Evolutionary conservation across 2,113 vertebrate species (phyloP).

Genomic region (Zapornia atra): DNA sequence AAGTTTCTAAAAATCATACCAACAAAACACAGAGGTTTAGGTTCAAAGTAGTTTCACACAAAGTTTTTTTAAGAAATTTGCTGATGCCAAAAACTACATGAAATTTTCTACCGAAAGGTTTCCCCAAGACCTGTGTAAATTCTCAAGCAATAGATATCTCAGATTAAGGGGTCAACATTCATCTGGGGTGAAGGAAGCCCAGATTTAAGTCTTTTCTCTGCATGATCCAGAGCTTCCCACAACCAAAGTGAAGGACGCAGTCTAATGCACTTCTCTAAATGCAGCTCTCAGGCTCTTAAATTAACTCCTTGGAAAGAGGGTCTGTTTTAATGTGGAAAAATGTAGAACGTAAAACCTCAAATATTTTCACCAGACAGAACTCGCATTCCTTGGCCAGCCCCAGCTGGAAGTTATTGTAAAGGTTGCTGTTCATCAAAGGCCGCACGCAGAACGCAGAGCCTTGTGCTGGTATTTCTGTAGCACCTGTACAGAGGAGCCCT

Average conservation of each 20-base stretch:
- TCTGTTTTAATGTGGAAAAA: constrained; percentile 52
- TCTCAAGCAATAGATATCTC: background rate
- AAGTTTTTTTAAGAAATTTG: background rate
- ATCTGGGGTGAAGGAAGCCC: background rate
- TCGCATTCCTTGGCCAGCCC: background rate
- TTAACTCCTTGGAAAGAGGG: constrained; percentile 26
- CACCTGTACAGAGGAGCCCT: constrained; percentile 9
- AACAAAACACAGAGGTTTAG: background rate
- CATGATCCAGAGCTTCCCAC: background rate
- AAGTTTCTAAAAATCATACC: background rate
- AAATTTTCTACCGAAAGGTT: background rate
- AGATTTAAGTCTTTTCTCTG: background rate
- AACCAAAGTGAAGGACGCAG: background rate
- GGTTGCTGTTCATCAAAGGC: constrained; percentile 6
- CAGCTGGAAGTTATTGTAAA: constrained; percentile 52
- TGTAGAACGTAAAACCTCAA: constrained; percentile 44
- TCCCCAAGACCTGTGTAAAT: background rate
- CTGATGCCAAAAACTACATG: background rate
- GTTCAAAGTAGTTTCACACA: background rate
- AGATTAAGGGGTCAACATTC: background rate
- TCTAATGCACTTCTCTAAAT: background rate
- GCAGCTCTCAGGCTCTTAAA: background rate
- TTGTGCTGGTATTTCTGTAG: constrained; percentile 12
- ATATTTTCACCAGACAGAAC: constrained; percentile 45
- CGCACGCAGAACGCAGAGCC: background rate